A percentile compares a stretch with the other conserved stretches of the same genome.
Evolutionary conservation across 2,797 vertebrate genomes (phyloP).

Genomic region (Valencia hispanica): DNA sequence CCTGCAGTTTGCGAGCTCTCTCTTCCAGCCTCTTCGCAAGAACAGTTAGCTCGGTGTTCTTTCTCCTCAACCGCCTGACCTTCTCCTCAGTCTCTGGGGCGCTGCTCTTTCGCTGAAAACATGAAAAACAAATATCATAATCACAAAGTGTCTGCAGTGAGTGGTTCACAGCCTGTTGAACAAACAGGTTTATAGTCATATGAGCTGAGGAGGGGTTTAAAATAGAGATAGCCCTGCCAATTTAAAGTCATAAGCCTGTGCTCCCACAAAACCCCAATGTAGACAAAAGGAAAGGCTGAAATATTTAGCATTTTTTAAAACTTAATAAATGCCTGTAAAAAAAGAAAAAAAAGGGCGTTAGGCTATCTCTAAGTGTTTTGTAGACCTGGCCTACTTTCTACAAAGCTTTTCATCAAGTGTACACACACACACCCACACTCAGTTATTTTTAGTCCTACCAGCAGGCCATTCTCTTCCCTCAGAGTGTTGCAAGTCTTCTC

Average conservation of each 20-base stretch:
- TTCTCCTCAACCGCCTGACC: slow-evolving; percentile 93
- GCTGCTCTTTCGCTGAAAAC: slow-evolving; percentile 90
- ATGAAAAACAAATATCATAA: slow-evolving; percentile 42
- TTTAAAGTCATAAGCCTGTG: slow-evolving; percentile 4
- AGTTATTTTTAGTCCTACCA: slow-evolving; percentile 85
- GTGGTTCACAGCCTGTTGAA: slow-evolving; percentile 19
- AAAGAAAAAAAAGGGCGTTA: not conserved
- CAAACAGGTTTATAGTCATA: slow-evolving; percentile 20
- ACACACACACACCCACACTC: not conserved
- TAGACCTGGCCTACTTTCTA: slow-evolving; percentile 59
- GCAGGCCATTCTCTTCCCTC: slow-evolving; percentile 91
- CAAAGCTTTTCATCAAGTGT: slow-evolving; percentile 40
- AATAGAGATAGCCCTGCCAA: not conserved
- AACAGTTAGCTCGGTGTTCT: slow-evolving; percentile 94
- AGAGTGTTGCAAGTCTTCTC: slow-evolving; percentile 88
- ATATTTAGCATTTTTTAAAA: not conserved
- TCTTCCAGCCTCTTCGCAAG: slow-evolving; percentile 97
- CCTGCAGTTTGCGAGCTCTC: slow-evolving; percentile 94
- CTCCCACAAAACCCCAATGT: not conserved
- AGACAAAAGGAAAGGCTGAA: not conserved
- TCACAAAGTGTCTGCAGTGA: slow-evolving; percentile 37
- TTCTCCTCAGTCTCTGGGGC: slow-evolving; percentile 97
- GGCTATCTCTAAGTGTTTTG: slow-evolving; percentile 14
- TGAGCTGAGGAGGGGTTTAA: not conserved
- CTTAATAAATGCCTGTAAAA: slow-evolving; percentile 7